These are phyloP conservation scores for Pseudocheirus occidentalis DNA, from an alignment of 2,797 vertebrate species.

Conservation along the genomic window DNA sequence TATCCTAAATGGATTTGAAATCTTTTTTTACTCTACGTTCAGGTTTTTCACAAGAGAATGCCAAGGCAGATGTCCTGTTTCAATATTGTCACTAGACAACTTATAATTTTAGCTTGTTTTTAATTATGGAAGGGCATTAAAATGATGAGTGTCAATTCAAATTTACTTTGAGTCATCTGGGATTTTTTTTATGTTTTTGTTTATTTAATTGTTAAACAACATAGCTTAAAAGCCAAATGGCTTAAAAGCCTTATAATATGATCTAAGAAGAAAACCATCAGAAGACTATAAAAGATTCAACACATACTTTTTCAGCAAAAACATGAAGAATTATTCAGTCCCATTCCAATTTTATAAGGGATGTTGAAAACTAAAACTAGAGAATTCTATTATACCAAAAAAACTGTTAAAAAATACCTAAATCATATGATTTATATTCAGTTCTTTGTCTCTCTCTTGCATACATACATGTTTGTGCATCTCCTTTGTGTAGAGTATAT, in stretches of 20 bases:
- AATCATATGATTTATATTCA: neutral
- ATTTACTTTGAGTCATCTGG: conserved; percentile 23
- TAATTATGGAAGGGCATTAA: conserved; percentile 47
- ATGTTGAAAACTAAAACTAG: neutral
- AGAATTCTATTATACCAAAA: neutral
- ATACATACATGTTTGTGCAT: neutral
- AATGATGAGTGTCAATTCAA: conserved; percentile 53
- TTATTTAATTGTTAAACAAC: neutral
- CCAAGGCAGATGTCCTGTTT: conserved; percentile 46
- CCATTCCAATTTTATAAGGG: neutral
- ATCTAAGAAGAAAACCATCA: neutral
- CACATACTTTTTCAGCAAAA: neutral
- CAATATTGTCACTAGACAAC: conserved; percentile 23
- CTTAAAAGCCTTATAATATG: neutral
- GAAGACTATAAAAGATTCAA: neutral
- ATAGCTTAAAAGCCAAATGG: conserved; percentile 12
- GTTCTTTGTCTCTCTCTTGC: neutral
- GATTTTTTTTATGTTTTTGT: conserved; percentile 30
- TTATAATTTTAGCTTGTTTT: conserved; percentile 54
- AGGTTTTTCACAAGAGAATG: conserved; percentile 37
- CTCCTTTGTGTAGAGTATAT: neutral
- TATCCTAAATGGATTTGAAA: conserved; percentile 30
- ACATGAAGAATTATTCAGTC: neutral
- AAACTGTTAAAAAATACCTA: neutral
- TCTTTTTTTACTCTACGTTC: conserved; percentile 49